Evolutionary conservation across 2,113 vertebrate species (phyloP).

Genomic region (Leucoraja erinaceus): DNA sequence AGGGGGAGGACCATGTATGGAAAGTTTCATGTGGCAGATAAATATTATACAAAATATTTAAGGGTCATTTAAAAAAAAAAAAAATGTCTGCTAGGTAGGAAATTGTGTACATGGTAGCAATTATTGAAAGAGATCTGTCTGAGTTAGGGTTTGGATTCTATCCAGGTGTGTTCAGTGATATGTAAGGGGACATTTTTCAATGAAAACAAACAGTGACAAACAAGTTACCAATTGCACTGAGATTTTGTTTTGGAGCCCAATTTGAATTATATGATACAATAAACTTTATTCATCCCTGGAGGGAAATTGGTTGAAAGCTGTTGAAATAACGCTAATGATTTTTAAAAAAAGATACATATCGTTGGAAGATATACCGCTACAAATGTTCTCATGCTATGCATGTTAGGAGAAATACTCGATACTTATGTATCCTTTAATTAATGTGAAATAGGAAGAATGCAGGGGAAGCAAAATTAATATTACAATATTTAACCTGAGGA

Average conservation of each 20-base stretch:
- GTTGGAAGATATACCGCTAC: background rate
- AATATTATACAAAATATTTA: background rate
- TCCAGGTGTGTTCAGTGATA: conserved; percentile 7
- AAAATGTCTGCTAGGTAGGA: background rate
- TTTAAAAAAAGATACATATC: background rate
- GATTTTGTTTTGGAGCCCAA: background rate
- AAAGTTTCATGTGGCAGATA: background rate
- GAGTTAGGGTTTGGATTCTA: background rate
- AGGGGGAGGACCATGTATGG: background rate
- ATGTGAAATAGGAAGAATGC: background rate
- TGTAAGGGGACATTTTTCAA: background rate
- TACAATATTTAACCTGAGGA: too few relatives aligned
- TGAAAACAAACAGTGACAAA: background rate
- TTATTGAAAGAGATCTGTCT: background rate
- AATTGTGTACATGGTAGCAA: background rate
- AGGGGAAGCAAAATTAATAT: background rate
- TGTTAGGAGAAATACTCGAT: background rate
- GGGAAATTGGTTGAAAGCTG: too few relatives aligned
- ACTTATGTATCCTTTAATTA: background rate
- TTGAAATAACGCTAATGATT: too few relatives aligned
- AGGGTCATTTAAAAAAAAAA: background rate
- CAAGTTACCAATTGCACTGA: too few relatives aligned
- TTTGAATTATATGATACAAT: background rate
- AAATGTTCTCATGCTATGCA: background rate
- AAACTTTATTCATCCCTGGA: too few relatives aligned